phyloP scores from a whole-genome alignment of 2,888 invertebrate genomes.

The Portevinia maculata region DNA sequence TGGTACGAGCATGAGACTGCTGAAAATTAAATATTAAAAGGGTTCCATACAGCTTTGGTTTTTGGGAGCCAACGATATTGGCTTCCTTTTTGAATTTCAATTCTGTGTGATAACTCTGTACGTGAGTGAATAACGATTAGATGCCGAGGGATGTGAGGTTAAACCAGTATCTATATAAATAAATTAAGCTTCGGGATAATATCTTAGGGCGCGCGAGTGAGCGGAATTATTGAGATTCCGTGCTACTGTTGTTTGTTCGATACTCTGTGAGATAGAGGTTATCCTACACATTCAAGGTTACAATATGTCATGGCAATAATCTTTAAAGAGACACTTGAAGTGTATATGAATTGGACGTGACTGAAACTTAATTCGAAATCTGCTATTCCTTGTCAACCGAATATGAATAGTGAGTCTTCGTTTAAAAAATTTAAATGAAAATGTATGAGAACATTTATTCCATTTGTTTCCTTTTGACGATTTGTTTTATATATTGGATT shows the following conservation, averaged over 20 bases:
- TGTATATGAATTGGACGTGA: slow-evolving; percentile 32
- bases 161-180: slow-evolving; percentile 46
- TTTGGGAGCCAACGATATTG: slow-evolving; percentile 46
- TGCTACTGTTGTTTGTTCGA: slow-evolving; percentile 16
- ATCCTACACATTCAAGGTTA: slow-evolving; percentile 30
- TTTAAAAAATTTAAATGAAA: slow-evolving; percentile 44
- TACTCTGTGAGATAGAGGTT: slow-evolving; percentile 13
- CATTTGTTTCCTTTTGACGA: neutral
- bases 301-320: slow-evolving; percentile 32
- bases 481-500: neutral
- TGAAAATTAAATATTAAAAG: slow-evolving; percentile 69
- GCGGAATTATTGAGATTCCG: slow-evolving; percentile 44
- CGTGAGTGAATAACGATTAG: slow-evolving; percentile 56
- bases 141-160: slow-evolving; percentile 7
- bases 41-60: slow-evolving; percentile 48
- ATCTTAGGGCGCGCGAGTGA: slow-evolving; percentile 33
- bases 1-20: slow-evolving; percentile 17
- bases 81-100: slow-evolving; percentile 57
- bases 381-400: slow-evolving; percentile 17
- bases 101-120: slow-evolving; percentile 32
- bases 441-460: slow-evolving; percentile 3
- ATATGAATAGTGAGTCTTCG: slow-evolving; percentile 20
- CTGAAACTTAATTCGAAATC: slow-evolving; percentile 31
- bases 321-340: slow-evolving; percentile 17
- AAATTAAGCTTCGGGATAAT: slow-evolving; percentile 43